Conservation (phyloP, 64 coral and sea anemone genomes). For the Orbicella faveolata region DNA sequence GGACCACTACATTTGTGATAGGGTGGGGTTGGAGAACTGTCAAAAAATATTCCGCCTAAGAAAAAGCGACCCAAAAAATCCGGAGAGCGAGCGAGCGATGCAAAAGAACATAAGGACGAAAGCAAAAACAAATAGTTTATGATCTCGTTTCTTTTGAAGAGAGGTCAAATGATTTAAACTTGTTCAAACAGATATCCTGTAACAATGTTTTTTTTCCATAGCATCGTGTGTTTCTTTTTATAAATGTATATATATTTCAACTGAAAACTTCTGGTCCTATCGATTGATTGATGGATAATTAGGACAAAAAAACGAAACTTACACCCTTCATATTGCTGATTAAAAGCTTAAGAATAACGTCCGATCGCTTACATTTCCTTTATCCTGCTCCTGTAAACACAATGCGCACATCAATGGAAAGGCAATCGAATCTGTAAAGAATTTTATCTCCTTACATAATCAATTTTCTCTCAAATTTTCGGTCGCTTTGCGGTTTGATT, state of each 20-base stretch:
- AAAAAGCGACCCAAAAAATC: too few relatives aligned
- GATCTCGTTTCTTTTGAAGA: too few relatives aligned
- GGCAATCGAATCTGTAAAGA: neutral
- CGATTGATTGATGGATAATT: neutral
- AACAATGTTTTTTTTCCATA: neutral
- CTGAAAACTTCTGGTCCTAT: neutral
- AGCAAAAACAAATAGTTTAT: too few relatives aligned
- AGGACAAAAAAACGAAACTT: neutral
- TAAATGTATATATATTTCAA: neutral
- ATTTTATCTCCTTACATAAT: constrained; percentile 15
- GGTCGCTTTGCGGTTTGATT: neutral
- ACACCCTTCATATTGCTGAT: neutral
- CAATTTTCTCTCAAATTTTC: neutral
- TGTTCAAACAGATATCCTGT: neutral
- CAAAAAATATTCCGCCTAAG: too few relatives aligned
- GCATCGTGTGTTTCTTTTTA: neutral
- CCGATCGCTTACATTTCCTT: neutral
- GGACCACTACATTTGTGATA: neutral
- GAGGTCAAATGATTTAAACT: neutral
- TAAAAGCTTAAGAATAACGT: neutral
- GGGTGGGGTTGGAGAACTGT: too few relatives aligned
- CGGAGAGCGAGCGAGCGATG: too few relatives aligned
- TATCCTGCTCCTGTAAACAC: neutral
- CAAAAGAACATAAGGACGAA: too few relatives aligned
- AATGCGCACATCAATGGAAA: neutral